phyloP scores from a whole-genome alignment of 2,888 invertebrate species.

The Drosophila picticornis region DNA sequence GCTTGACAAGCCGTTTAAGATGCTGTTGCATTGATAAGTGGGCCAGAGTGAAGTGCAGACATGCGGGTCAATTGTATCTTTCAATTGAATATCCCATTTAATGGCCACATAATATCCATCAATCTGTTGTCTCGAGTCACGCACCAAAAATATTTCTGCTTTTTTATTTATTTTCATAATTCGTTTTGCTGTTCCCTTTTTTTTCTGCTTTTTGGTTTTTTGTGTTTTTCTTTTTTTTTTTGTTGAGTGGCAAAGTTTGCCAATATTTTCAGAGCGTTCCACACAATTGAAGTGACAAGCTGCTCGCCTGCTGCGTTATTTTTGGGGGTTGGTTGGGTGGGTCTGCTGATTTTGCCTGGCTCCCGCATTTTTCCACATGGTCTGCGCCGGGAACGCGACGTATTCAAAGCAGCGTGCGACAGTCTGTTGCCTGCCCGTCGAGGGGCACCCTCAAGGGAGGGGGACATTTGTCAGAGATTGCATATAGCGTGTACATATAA shows the following conservation, averaged over 20 bases:
- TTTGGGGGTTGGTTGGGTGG: slow-evolving; percentile 4
- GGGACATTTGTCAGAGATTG: slow-evolving; percentile 3
- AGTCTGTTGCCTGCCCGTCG: slow-evolving; percentile 49
- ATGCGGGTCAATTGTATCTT: slow-evolving; percentile 66
- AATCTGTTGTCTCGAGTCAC: slow-evolving; percentile 38
- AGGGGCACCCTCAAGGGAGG: slow-evolving; percentile 56
- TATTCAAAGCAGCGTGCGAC: slow-evolving; percentile 56
- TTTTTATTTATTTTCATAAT: slow-evolving; percentile 40
- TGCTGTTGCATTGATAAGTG: slow-evolving; percentile 49
- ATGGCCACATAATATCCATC: slow-evolving; percentile 33
- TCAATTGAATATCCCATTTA: slow-evolving; percentile 47
- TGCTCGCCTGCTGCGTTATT: slow-evolving; percentile 23
- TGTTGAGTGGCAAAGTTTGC: slow-evolving; percentile 43
- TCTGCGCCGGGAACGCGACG: slow-evolving; percentile 54
- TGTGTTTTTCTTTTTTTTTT: neutral
- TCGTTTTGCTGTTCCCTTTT: neutral
- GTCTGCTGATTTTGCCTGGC: slow-evolving; percentile 18
- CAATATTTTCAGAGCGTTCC: slow-evolving; percentile 47
- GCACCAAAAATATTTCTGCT: slow-evolving; percentile 20
- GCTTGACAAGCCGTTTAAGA: slow-evolving; percentile 16
- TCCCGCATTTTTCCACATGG: slow-evolving; percentile 77
- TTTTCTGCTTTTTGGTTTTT: neutral
- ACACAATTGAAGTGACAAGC: slow-evolving; percentile 58
- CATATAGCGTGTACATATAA: neutral
- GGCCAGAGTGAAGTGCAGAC: slow-evolving; percentile 59